Evolutionary conservation across 1,140 invertebrate species (phyloP), one percentile per base, ranked within the genome.

Genomic region (Eufriesea mexicana): DNA sequence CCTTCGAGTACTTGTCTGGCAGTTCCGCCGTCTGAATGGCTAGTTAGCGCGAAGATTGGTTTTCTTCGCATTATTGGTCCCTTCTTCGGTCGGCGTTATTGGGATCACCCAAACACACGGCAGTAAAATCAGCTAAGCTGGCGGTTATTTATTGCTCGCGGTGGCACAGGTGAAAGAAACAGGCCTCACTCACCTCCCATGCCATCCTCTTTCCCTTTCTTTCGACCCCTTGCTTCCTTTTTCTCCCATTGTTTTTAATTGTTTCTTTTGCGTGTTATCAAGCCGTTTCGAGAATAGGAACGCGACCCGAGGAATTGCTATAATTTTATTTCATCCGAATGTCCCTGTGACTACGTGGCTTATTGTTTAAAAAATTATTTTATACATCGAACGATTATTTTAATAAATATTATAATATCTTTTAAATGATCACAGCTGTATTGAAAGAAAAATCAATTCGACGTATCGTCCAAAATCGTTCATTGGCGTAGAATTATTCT

Each of bases 71-170:
- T 92, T 93, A 93, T 92, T 90, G 91, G 90, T 89, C 89, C 87
- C 87, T 90, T 89, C 89, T 83, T 79, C 84, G 83, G 79, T 61
- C 87, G 84, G 88, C 89, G 90, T 91, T 93, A 94, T 93, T 93
- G 89, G 91, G 88, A 92, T 92, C 92, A 89, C 89, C 91, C 89
- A 93, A 93, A 92, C 92, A 91, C 90, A 79, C 85, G 90, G 91
- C 91, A 92, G 91, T 94, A 94, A 94, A 94, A 94, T 94, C 90
- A 88, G 89, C 92, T 93, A 93, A 94, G 92, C 91, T 91, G 92
- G 89, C 91, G 93, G 94, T 94, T 94, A 94, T 94, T 94, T 94
- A 94, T 94, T 94, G 93, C 94, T 92, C 89, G 90, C 91, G 86
- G 92, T 94, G 93, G 93, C 92, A 93, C 94, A 93, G 93, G 92